phyloP scores from a whole-genome alignment of 2,797 vertebrate species.

The Taenioides sp. region DNA sequence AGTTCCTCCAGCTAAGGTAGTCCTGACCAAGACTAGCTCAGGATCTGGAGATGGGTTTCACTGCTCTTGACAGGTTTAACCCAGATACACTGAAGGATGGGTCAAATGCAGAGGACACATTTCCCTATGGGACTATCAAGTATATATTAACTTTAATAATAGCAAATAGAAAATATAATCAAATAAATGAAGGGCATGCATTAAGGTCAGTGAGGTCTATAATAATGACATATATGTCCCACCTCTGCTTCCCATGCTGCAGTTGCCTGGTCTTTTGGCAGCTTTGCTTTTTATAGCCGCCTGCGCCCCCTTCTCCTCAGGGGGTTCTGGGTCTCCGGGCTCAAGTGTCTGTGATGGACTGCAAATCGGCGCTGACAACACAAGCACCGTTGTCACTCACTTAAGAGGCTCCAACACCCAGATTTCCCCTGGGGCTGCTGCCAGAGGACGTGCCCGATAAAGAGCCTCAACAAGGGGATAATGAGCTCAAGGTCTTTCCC shows the following conservation, averaged over 20 bases:
- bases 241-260: background rate
- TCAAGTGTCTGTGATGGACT: slow-evolving; percentile 23
- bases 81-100: too few species aligned
- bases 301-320: background rate
- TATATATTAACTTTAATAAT: too few species aligned
- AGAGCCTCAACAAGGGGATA: slow-evolving; percentile 6
- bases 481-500: background rate
- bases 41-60: too few species aligned
- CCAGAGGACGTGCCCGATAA: slow-evolving; percentile 4
- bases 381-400: slow-evolving; percentile 59
- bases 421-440: background rate
- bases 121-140: too few species aligned
- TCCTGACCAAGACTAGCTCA: too few species aligned
- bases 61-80: too few species aligned
- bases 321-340: slow-evolving; percentile 10
- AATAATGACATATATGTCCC: too few species aligned
- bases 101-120: too few species aligned
- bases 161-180: too few species aligned
- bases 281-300: slow-evolving; percentile 34
- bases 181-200: too few species aligned
- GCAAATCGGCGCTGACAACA: slow-evolving; percentile 64
- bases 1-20: too few species aligned
- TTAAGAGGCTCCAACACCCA: slow-evolving; percentile 43
- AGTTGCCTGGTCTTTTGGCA: background rate
- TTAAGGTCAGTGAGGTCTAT: too few species aligned